Percentiles rank a stretch among this genome's conserved stretches.
Conservation (phyloP, 2,113 vertebrate genomes). For the Progne subis region DNA sequence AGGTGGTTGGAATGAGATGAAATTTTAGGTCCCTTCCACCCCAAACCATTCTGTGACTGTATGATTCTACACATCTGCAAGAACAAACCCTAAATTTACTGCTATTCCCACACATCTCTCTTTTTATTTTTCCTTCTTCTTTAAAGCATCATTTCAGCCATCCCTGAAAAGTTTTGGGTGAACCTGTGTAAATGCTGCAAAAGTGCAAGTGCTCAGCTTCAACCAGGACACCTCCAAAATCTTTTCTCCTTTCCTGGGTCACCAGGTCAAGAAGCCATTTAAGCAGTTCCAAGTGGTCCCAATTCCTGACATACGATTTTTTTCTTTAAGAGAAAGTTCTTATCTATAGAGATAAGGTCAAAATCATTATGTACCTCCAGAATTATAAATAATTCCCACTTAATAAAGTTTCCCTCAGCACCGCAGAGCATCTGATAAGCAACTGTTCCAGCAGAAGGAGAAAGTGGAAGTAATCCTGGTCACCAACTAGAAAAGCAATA, state of each 20-base stretch:
- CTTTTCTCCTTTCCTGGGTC: not conserved
- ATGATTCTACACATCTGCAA: not conserved
- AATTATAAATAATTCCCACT: not conserved
- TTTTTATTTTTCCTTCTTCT: not conserved
- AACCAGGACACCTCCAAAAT: not conserved
- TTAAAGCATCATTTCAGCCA: not conserved
- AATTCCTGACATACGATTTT: not conserved
- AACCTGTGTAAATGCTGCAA: not conserved
- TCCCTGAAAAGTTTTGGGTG: not conserved
- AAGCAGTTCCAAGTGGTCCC: not conserved
- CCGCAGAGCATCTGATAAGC: not conserved
- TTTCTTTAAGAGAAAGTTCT: not conserved
- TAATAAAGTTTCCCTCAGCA: not conserved
- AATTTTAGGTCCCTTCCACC: not conserved
- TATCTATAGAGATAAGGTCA: not conserved
- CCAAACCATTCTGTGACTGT: not conserved
- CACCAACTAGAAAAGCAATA: not conserved
- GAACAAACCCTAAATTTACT: not conserved
- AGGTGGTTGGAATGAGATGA: not conserved
- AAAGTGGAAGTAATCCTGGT: not conserved
- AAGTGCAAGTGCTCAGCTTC: not conserved
- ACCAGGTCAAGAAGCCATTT: not conserved
- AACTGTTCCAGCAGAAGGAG: not conserved
- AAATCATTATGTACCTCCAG: not conserved
- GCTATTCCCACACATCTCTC: rapidly evolving